Evolutionary conservation across 2,888 invertebrate genomes (phyloP), one percentile per base, ranked within the genome.

Genomic region (Glyphotaelius pellucidus): DNA sequence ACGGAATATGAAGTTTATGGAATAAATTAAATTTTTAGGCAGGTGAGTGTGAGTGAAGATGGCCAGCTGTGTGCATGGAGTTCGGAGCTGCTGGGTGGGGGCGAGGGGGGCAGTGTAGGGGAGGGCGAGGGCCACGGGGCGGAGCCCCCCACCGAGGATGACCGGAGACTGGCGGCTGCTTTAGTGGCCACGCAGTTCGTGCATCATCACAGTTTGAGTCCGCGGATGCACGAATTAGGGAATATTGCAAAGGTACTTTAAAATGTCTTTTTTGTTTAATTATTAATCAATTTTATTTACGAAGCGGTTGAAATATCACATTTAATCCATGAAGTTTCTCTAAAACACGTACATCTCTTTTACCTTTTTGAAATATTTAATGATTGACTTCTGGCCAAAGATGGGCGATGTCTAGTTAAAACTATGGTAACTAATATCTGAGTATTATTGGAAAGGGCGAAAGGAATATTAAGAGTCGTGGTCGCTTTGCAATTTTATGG

Each of bases 141-240:
- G 91, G 94, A 90, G 91, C 94, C 35, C 94, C 94, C 96, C 90
- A 96, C 96, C 15, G 96, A 97, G 94, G 97, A 97, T 94, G 97
- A 97, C 94, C 95, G 97, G 90, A 96, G 96, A 94, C 94, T 97
- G 92, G 97, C 97, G 5, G 97, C 97, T 4, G 97, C 97, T 38
- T 94, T 97, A 90, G 97, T 97, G 31, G 97, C 97, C 14, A 97
- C 97, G 3, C 97, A 97, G 94, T 94, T 97, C 30, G 96, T 96
- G 91, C 97, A 97, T 91, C 97, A 97, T 92, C 96, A 96, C 93
- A 96, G 97, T 93, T 96, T 97, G 80, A 96, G 96, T 92, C 96
- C 96, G 92, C 92, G 95, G 12, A 95, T 95, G 92, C 95, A 95
- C 93, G 93, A 93, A 30, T 30, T 93, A 35, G 90, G 86, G 30